A percentile compares a stretch with the other conserved stretches of the same genome.
Conservation (phyloP, 2,888 invertebrate genomes). For the Coleophora flavipennella region DNA sequence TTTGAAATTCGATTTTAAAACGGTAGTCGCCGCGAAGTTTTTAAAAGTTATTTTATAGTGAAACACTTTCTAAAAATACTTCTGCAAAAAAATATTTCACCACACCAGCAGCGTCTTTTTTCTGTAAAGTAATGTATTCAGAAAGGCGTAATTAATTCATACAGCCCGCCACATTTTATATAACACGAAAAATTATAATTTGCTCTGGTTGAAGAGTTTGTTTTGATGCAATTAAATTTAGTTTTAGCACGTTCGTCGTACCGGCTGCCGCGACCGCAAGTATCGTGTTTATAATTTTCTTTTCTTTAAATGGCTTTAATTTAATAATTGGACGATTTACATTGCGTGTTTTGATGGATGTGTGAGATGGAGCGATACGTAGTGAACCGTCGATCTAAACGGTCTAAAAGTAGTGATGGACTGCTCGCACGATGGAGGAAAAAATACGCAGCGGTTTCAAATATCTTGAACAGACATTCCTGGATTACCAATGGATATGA, state of each 20-base stretch:
- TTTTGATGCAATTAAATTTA: constrained; percentile 41
- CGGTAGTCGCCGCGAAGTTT: no score
- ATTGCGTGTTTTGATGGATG: constrained; percentile 26
- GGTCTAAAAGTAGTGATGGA: constrained; percentile 42
- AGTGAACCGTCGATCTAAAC: constrained; percentile 54
- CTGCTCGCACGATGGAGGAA: constrained; percentile 50
- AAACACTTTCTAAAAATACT: constrained; percentile 35
- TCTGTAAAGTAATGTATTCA: constrained; percentile 26
- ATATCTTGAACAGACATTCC: constrained; percentile 35
- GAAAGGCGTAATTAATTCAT: constrained; percentile 45
- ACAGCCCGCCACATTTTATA: constrained; percentile 53
- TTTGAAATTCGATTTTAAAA: no score
- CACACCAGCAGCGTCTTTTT: constrained; percentile 13
- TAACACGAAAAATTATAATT: constrained; percentile 41
- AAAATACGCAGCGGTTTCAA: constrained; percentile 39
- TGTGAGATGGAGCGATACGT: constrained; percentile 52
- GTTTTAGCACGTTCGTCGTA: constrained; percentile 37
- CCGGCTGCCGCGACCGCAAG: constrained; percentile 36
- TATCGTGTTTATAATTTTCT: constrained; percentile 21
- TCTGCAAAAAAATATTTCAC: neutral
- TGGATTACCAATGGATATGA: constrained; percentile 59
- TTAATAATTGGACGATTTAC: constrained; percentile 14
- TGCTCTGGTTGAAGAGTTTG: constrained; percentile 33
- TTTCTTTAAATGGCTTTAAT: constrained; percentile 10
- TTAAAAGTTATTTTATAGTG: no score